Base-by-base conservation (phyloP, 2,797 vertebrate species). In the Xenopus petersii region DNA sequence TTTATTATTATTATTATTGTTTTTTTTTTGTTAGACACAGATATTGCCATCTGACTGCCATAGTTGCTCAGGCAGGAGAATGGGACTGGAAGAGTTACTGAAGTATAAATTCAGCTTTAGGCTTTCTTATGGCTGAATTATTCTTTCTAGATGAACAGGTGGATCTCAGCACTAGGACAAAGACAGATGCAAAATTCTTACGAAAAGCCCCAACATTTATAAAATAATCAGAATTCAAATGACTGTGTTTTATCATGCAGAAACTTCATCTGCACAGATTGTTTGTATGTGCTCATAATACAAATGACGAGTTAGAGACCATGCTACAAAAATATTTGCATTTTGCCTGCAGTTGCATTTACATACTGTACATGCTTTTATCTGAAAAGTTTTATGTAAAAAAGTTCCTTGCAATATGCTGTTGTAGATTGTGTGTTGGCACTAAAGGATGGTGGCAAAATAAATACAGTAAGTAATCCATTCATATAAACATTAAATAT, bases 101-200 rank as follows among this genome's bases (percentile, higher is more conserved):
- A 74, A 74, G 77, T 79, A 71, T 79, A 79, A 79, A 79, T 79
- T 79, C 77, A 74, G 77, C 77, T 79, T 79, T 74, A 79, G 74
- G 77, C 77, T 74, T 79, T 79, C 71, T 79, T 79, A 79, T 79
- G 77, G 77, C 71, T 74, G 77, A 79, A 70, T 79, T 79, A 74
- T 79, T 79, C 67, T 74, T 67, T 66, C 77, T 74, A 79, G 71
- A 74, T 74, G 77, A 79, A 79, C 77, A 79, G 77, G 77, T 79
- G 77, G 71, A 79, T 79, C 71, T 65, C 47, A 55, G 67, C 55
- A 70, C 61, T 66, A 62, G 71, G 71, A 79, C 62, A 70, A 74
- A 74, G 67, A 79, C 71, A 74, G 77, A 79, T 79, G 71, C 71
- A 79, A 74, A 79, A 74, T 70, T 74, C 67, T 65, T 70, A 60